Conservation (phyloP, 2,888 invertebrate species). For the Poecilobothrus nobilitatus region DNA sequence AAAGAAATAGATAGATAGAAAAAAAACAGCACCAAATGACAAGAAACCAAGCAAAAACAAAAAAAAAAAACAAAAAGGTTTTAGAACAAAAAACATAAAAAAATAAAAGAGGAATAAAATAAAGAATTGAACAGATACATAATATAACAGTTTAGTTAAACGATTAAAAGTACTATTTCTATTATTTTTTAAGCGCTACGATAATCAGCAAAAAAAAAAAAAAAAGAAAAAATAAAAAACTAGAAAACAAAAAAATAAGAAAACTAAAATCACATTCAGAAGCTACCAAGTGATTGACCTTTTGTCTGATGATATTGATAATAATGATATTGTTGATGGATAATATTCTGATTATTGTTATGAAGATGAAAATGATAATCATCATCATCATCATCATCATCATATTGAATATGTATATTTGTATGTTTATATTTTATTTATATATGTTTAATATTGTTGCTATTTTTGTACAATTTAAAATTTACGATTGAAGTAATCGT, state of each 20-base stretch:
- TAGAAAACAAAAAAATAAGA: background rate
- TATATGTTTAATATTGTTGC: background rate
- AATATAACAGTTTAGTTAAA: background rate
- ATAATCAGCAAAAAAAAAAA: too few species aligned
- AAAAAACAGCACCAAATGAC: too few species aligned
- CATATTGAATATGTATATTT: background rate
- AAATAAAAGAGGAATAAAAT: too few species aligned
- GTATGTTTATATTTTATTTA: too few species aligned
- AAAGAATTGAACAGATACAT: too few species aligned
- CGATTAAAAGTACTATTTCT: background rate
- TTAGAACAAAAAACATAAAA: too few species aligned
- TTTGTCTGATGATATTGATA: background rate
- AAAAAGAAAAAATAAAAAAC: background rate
- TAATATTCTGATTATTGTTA: background rate
- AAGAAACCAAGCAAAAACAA: too few species aligned
- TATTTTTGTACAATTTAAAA: background rate
- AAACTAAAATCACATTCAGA: slow-evolving; percentile 1
- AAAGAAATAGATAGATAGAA: too few species aligned
- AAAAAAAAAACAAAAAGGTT: too few species aligned
- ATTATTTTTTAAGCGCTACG: too few species aligned
- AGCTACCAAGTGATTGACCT: slow-evolving; percentile 3
- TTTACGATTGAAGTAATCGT: background rate
- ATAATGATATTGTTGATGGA: background rate
- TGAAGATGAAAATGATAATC: background rate
- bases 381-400: background rate